Evolutionary conservation across 2,113 vertebrate genomes (phyloP).

Genomic region (Triplophysa rosa): DNA sequence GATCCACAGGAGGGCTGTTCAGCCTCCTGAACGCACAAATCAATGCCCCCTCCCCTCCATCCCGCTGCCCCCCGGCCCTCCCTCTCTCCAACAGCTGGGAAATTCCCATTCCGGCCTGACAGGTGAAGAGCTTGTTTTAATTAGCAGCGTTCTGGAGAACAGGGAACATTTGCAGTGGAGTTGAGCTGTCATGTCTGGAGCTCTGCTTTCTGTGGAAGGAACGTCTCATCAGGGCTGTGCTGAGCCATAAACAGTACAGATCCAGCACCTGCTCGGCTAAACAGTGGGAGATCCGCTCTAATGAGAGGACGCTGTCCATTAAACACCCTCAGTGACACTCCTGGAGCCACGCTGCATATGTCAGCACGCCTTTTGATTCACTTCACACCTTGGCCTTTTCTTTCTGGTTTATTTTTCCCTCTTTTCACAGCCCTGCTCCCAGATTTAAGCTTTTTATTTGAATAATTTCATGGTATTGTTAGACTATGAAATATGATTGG

Average conservation of each 20-base stretch:
- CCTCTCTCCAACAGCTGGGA: slow-evolving; percentile 36
- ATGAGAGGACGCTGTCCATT: slow-evolving; percentile 37
- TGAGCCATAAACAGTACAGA: slow-evolving; percentile 8
- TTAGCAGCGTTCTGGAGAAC: slow-evolving; percentile 46
- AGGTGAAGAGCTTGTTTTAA: slow-evolving; percentile 51
- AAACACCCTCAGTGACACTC: slow-evolving; percentile 16
- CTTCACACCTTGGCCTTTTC: slow-evolving; percentile 19
- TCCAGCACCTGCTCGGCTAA: slow-evolving; percentile 30
- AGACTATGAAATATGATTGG: background rate
- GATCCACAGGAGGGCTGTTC: slow-evolving; percentile 20
- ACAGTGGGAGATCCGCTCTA: slow-evolving; percentile 37
- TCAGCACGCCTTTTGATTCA: slow-evolving; percentile 21
- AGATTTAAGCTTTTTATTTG: background rate
- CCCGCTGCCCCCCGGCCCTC: background rate
- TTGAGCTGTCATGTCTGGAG: slow-evolving; percentile 51
- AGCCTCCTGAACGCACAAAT: slow-evolving; percentile 23
- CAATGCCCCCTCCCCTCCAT: slow-evolving; percentile 2
- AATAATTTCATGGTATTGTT: background rate
- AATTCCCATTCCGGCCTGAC: slow-evolving; percentile 44
- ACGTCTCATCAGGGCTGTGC: slow-evolving; percentile 25
- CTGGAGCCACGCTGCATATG: slow-evolving; percentile 25
- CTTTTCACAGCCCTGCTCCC: background rate
- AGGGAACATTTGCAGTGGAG: slow-evolving; percentile 37
- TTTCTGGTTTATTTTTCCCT: background rate
- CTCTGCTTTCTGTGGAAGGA: background rate